A percentile compares a stretch with the other conserved stretches of the same genome.
These are phyloP conservation scores for Heterotis niloticus DNA, from an alignment of 2,113 vertebrate genomes.

Conservation along the genomic window DNA sequence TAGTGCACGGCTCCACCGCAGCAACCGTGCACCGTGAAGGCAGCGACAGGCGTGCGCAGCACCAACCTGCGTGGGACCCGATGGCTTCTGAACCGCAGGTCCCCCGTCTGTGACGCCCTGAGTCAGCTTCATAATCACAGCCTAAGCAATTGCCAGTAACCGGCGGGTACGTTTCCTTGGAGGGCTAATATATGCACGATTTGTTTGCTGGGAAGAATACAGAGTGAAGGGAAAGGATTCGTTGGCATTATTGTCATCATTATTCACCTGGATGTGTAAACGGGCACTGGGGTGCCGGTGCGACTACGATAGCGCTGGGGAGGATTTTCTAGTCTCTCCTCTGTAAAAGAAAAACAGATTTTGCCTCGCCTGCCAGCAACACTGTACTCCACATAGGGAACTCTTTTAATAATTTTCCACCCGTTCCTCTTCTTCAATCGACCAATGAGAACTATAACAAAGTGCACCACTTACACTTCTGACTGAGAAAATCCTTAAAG, in stretches of 20 bases:
- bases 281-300: constrained; percentile 1
- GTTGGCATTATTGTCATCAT: constrained; percentile 19
- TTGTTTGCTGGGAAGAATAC: constrained; percentile 9
- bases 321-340: too few relatives aligned
- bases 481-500: neutral
- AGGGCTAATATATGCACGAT: neutral
- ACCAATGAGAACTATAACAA: too few relatives aligned
- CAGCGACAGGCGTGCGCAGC: neutral
- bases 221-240: constrained; percentile 11
- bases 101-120: neutral
- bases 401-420: neutral
- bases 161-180: neutral
- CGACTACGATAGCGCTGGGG: neutral
- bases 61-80: too few relatives aligned
- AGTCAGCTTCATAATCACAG: neutral
- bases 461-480: neutral
- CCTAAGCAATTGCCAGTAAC: neutral
- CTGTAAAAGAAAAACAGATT: too few relatives aligned
- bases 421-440: too few relatives aligned
- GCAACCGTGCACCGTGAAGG: neutral
- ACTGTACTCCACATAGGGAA: neutral
- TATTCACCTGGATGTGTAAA: constrained; percentile 21
- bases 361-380: neutral
- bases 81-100: neutral
- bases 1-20: neutral